Base-by-base conservation (phyloP, 2,888 invertebrate genomes). In the Patella caerulea region DNA sequence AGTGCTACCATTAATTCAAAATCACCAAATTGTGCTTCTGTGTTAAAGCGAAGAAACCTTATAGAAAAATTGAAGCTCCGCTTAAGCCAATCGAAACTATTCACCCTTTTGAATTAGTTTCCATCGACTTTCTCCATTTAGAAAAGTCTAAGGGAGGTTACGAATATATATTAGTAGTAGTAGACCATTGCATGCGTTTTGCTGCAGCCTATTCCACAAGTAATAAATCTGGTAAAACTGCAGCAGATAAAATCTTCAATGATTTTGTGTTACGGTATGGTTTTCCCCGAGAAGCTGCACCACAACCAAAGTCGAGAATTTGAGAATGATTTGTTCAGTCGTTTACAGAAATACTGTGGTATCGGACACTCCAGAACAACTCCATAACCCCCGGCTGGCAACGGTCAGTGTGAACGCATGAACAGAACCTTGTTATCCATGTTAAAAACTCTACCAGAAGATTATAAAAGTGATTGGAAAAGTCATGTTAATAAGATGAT, bases 251-350 rank as follows among this genome's bases (percentile, higher is more conserved):
- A 24, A 24, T 24, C 24, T 24, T 24, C 24, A 24, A 24, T 24
- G 24, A 24, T 24, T 24, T 24, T 24, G 24, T 24, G 24, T 24
- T 24, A 24, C 24, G 56, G 45, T 34, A 7, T 70, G 19, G 84
- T 14, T 81, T 78, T 45, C 83, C 84, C 11, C 75, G 65, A 71
- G 0, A 74, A 72, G 52, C 24, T 84, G 14, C 83, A 84, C 53
- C 82, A 82, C 59, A 82, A 83, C 70, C 83, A 83, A 72, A 81
- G 84, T 14, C 53, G 73, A 17, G 82, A 84, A 69, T 84, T 84
- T 75, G 83, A 84, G 73, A 83, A 83, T 71, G 54, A 77, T n/a
- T 19, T 72, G 19, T 72, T 72, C 19, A 29, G 45, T 53, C 17
- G 52, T 4, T 52, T 72, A 17, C 72, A 72, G 12, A 72, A 72